Conservation (phyloP, 2,113 vertebrate genomes). For the Anas platyrhynchos region DNA sequence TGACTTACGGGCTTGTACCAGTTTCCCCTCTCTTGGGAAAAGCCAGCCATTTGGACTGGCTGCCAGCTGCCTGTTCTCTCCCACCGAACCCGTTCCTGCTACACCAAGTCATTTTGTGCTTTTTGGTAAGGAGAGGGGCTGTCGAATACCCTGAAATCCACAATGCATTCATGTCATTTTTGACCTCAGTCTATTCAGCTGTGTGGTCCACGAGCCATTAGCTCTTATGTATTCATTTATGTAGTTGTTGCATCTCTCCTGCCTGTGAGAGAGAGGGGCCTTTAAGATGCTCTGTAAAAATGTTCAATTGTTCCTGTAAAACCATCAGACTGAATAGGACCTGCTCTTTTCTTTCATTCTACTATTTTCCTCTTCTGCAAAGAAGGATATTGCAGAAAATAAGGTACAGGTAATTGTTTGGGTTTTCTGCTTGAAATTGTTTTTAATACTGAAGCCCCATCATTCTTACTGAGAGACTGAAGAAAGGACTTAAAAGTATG, state of each 20-base stretch:
- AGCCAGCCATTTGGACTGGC: neutral
- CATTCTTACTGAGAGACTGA: neutral
- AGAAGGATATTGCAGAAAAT: neutral
- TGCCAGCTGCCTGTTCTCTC: neutral
- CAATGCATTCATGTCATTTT: fast-evolving
- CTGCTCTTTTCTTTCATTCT: neutral
- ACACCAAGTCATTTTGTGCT: neutral
- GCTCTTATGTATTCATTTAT: neutral
- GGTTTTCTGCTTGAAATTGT: neutral
- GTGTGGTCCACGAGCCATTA: fast-evolving
- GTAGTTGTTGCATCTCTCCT: neutral
- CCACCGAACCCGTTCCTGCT: neutral
- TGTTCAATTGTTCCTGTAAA: neutral
- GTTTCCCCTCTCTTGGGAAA: neutral
- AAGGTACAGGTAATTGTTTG: neutral
- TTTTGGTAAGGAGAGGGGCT: neutral
- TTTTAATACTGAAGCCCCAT: neutral
- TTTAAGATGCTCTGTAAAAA: neutral
- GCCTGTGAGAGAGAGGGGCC: neutral
- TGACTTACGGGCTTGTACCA: neutral
- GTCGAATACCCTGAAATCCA: neutral
- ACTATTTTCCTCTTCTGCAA: neutral
- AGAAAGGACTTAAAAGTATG: neutral
- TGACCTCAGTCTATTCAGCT: neutral
- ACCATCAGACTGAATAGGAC: neutral